phyloP scores from a whole-genome alignment of 2,113 vertebrate species.

The Climacteris rufus region DNA sequence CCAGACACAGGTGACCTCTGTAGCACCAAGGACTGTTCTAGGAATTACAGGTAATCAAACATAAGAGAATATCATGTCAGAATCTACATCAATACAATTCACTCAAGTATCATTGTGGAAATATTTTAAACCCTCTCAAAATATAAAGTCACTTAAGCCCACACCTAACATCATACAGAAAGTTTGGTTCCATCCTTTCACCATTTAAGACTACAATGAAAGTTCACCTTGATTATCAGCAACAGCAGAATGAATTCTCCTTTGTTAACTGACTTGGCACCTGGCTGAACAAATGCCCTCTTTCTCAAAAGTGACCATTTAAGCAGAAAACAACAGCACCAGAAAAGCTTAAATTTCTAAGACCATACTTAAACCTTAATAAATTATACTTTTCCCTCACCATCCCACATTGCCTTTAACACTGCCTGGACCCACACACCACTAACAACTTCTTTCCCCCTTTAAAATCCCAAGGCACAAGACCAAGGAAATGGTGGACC shows the following conservation, averaged over 20 bases:
- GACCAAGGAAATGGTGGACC: not conserved
- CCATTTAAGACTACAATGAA: not conserved
- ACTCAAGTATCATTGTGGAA: not conserved
- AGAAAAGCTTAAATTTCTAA: not conserved
- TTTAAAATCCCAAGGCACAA: not conserved
- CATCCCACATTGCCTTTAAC: not conserved
- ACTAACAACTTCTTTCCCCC: not conserved
- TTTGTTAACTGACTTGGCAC: not conserved
- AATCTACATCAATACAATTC: not conserved
- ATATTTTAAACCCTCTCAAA: not conserved
- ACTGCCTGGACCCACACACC: not conserved
- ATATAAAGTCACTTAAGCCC: not conserved
- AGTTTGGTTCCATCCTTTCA: not conserved
- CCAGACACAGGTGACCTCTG: not conserved
- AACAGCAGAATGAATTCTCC: not conserved
- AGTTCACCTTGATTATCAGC: not conserved
- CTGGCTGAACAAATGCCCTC: not conserved
- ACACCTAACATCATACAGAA: not conserved
- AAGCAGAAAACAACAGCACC: not conserved
- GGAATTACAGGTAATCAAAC: not conserved
- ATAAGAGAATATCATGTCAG: rapidly evolving
- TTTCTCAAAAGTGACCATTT: not conserved
- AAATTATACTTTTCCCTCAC: not conserved
- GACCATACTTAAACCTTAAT: rapidly evolving
- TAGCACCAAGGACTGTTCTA: rapidly evolving